These are phyloP conservation scores for Dicrurus megarhynchus DNA, from an alignment of 2,113 vertebrate species.

Conservation along the genomic window DNA sequence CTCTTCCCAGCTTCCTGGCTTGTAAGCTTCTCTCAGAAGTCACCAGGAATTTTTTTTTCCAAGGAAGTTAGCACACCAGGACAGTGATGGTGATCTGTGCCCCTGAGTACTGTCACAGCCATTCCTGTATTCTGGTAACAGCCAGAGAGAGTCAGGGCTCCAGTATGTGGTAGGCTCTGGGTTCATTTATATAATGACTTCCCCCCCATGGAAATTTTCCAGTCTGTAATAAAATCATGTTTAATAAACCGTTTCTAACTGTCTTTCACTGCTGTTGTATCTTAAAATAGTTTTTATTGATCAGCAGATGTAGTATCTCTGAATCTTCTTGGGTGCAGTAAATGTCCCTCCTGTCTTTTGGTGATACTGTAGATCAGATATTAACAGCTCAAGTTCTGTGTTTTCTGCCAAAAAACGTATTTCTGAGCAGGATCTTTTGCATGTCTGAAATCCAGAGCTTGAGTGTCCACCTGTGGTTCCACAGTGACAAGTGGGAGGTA, in stretches of 20 bases:
- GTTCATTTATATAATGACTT: neutral
- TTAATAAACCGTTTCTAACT: neutral
- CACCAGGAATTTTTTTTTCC: neutral
- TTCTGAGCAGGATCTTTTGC: neutral
- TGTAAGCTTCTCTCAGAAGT: neutral
- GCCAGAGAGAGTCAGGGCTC: too few species aligned
- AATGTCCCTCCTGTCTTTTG: neutral
- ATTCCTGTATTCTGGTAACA: neutral
- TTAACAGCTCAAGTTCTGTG: neutral
- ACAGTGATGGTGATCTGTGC: too few species aligned
- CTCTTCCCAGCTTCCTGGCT: neutral
- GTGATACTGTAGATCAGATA: neutral
- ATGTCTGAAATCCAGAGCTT: neutral
- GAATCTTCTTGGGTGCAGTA: neutral
- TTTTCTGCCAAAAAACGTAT: neutral
- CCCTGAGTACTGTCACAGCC: neutral
- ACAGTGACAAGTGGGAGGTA: neutral
- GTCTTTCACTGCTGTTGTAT: neutral
- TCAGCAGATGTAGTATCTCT: neutral
- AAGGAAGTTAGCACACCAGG: neutral
- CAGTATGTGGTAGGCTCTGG: neutral
- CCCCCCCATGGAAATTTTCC: neutral
- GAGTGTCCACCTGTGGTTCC: neutral
- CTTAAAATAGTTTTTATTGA: slow-evolving; percentile 3
- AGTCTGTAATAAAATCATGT: neutral